Percentiles rank a stretch among this genome's conserved stretches.
These are phyloP conservation scores for Hystrix brachyura DNA, from an alignment of 2,113 vertebrate genomes.

Conservation along the genomic window DNA sequence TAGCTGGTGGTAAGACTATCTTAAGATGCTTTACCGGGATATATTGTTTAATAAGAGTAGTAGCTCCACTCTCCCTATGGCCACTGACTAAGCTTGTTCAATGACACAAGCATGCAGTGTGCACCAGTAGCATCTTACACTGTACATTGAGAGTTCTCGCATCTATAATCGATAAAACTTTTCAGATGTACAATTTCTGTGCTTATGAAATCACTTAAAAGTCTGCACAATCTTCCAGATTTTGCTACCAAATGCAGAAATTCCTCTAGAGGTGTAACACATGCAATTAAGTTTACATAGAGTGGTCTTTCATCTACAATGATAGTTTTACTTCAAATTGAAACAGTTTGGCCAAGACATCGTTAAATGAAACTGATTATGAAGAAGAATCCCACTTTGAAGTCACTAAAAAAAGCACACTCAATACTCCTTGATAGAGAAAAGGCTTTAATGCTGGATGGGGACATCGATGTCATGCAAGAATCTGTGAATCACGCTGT, in stretches of 20 bases:
- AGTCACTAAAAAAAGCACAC: not conserved
- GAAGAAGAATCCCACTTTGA: not conserved
- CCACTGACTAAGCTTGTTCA: not conserved
- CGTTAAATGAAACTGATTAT: conserved; percentile 39
- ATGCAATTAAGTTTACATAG: not conserved
- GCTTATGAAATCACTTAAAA: conserved; percentile 21
- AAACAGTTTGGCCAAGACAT: conserved; percentile 35
- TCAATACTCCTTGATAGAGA: not conserved
- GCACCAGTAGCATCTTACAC: not conserved
- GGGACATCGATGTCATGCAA: conserved; percentile 11
- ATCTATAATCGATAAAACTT: not conserved
- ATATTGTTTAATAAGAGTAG: not conserved
- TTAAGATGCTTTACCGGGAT: not conserved
- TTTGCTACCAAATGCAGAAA: not conserved
- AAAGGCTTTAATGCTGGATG: not conserved
- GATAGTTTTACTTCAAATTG: conserved; percentile 60
- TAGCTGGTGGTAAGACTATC: not conserved
- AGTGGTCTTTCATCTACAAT: conserved; percentile 8
- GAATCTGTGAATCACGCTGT: not conserved
- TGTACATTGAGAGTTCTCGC: not conserved
- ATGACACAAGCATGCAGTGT: not conserved
- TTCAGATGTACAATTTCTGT: not conserved
- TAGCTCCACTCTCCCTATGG: not conserved
- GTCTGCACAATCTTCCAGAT: not conserved
- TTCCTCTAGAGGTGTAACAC: not conserved